These are phyloP conservation scores for Apodemia hepburni DNA, from an alignment of 2,888 invertebrate species.

Conservation along the genomic window DNA sequence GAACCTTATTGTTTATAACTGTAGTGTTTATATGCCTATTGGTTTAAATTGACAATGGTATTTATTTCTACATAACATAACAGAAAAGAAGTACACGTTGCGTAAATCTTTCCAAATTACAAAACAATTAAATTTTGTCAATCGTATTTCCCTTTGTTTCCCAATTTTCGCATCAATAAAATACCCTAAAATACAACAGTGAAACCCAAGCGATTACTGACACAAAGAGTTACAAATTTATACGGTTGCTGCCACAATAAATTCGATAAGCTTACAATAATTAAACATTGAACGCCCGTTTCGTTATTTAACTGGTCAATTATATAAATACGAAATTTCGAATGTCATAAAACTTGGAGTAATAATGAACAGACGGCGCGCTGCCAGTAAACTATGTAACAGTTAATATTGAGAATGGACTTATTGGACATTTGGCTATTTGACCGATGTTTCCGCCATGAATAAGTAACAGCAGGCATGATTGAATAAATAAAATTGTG, in stretches of 20 bases:
- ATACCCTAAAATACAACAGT: constrained; percentile 19
- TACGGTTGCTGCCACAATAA: constrained; percentile 31
- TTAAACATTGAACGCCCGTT: constrained; percentile 43
- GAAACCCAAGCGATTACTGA: constrained; percentile 25
- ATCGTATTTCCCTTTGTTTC: constrained; percentile 14
- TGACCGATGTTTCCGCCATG: constrained; percentile 1
- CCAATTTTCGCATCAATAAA: not conserved
- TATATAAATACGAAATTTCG: constrained; percentile 62
- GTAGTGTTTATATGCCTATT: too few species aligned
- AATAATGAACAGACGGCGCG: constrained; percentile 70
- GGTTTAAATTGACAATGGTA: too few species aligned
- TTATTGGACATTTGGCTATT: constrained; percentile 61
- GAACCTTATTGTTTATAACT: too few species aligned
- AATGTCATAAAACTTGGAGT: constrained; percentile 68
- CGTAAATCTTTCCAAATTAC: constrained; percentile 17
- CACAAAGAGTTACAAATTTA: constrained; percentile 28
- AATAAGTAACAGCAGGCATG: constrained; percentile 9
- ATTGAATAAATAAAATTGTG: not conserved
- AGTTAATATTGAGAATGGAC: constrained; percentile 64
- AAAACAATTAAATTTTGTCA: constrained; percentile 11
- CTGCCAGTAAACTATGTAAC: constrained; percentile 67
- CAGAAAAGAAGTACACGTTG: not conserved
- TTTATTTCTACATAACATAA: too few species aligned
- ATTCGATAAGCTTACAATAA: constrained; percentile 43
- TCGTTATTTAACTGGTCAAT: constrained; percentile 62